These are phyloP conservation scores for Tamandua tetradactyla DNA, from an alignment of 2,797 vertebrate species.

Conservation along the genomic window DNA sequence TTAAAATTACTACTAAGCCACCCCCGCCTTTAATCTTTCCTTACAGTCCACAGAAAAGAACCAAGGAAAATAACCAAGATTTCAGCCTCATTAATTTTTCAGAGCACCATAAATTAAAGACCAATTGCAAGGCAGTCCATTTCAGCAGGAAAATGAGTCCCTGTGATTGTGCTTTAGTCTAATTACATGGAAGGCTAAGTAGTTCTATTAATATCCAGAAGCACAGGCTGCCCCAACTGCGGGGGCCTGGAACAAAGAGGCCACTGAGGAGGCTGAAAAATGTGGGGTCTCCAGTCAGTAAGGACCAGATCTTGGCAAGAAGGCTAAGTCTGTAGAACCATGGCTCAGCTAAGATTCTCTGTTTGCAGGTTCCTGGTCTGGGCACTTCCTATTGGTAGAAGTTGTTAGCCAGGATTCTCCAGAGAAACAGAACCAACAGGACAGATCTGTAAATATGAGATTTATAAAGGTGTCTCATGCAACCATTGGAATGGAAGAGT, in stretches of 20 bases:
- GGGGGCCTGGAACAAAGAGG: not conserved
- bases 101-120: conserved; percentile 69
- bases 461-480: no score
- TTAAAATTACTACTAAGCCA: not conserved
- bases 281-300: fast-evolving
- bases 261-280: not conserved
- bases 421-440: no score
- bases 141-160: conserved; percentile 55
- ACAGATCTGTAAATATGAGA: no score
- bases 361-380: not conserved
- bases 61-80: conserved; percentile 56
- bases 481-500: no score
- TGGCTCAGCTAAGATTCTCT: not conserved
- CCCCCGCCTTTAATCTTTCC: not conserved
- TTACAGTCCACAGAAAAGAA: conserved; percentile 15
- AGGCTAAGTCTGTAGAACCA: not conserved
- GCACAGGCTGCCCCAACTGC: not conserved
- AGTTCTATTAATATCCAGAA: conserved; percentile 54
- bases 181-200: conserved; percentile 62
- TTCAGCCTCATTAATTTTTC: conserved; percentile 76
- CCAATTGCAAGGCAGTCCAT: conserved; percentile 45
- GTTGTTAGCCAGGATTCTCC: no score
- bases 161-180: conserved; percentile 5
- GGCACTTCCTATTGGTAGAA: not conserved
- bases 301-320: no score